These are phyloP conservation scores for Micoletzkya japonica DNA, from an alignment of 2,888 invertebrate species.

Conservation along the genomic window DNA sequence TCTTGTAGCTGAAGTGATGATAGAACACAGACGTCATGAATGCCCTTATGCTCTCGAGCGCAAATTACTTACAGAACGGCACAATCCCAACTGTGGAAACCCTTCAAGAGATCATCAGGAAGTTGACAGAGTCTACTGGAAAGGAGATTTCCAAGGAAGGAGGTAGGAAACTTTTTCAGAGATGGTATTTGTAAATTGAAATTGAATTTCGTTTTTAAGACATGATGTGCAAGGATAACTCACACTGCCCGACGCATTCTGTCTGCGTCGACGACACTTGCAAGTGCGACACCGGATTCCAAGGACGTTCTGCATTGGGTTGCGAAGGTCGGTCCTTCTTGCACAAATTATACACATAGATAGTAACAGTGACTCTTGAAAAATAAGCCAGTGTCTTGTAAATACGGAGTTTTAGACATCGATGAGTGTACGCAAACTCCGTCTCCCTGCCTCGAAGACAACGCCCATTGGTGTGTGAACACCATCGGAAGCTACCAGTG, in stretches of 20 bases:
- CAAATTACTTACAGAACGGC: no score
- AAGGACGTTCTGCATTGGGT: slow-evolving; percentile 47
- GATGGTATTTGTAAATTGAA: background rate
- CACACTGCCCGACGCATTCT: slow-evolving; percentile 54
- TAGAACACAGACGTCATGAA: no score
- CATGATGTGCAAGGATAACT: slow-evolving; percentile 42
- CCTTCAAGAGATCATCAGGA: background rate
- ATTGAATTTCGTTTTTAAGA: slow-evolving; percentile 25
- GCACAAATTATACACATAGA: no score
- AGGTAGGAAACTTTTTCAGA: background rate
- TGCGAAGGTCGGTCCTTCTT: slow-evolving; percentile 46
- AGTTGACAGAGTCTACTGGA: background rate
- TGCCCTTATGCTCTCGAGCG: no score
- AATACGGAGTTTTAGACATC: slow-evolving; percentile 42
- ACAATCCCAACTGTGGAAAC: no score
- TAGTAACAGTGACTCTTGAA: no score
- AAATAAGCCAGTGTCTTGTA: no score
- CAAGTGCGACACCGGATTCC: slow-evolving; percentile 51
- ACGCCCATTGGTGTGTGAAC: slow-evolving; percentile 60
- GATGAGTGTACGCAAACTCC: slow-evolving; percentile 41
- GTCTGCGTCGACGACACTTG: slow-evolving; percentile 52
- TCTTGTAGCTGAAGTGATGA: no score
- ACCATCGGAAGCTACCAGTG: slow-evolving; percentile 61
- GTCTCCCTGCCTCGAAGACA: slow-evolving; percentile 40
- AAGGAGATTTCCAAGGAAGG: background rate